Conservation (phyloP, 2,113 vertebrate species). For the Pachycephala philippinensis region DNA sequence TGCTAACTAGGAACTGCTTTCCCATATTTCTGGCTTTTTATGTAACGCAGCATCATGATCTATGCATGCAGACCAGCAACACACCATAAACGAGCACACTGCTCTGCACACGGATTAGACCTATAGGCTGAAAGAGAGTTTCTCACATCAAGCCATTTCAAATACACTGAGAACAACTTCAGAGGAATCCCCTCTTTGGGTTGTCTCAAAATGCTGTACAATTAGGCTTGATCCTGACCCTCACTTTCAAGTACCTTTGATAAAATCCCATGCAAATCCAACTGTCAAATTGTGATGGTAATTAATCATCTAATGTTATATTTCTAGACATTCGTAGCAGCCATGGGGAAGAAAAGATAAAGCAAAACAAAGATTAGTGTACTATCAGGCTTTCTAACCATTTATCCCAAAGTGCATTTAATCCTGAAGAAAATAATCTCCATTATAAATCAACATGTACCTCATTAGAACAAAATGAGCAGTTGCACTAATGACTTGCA, state of each 20-base stretch:
- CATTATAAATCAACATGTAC: conserved; percentile 20
- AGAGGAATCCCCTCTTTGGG: not conserved
- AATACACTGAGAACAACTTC: not conserved
- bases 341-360: not conserved
- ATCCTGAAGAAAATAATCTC: not conserved
- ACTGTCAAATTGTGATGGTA: not conserved
- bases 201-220: not conserved
- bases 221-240: not conserved
- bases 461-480: conserved; percentile 20
- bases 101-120: not conserved
- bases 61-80: not conserved
- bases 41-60: not conserved
- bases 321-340: not conserved
- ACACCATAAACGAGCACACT: not conserved
- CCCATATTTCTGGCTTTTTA: not conserved
- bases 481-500: not conserved
- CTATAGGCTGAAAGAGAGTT: not conserved
- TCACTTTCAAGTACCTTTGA: not conserved
- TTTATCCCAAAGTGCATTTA: conserved; percentile 29
- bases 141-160: not conserved
- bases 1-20: not conserved
- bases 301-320: not conserved
- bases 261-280: not conserved
- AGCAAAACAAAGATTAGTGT: not conserved
- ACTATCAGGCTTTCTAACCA: not conserved